Evolutionary conservation across 1,140 invertebrate species (phyloP).

Genomic region (Thaumetopoea pityocampa): DNA sequence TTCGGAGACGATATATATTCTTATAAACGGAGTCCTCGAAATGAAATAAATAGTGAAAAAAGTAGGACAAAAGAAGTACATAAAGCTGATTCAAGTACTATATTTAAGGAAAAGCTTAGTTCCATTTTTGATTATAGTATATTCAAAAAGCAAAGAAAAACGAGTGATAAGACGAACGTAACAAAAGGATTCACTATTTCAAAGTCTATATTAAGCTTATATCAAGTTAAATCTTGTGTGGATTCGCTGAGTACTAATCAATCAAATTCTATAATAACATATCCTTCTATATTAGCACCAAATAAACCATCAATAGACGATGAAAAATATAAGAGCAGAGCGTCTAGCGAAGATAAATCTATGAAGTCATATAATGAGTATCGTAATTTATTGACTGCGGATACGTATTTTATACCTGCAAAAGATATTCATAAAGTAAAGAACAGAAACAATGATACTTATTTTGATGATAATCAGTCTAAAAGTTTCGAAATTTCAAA

Average conservation of each 20-base stretch:
- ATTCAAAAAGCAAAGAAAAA: constrained; percentile 4
- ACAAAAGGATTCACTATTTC: neutral
- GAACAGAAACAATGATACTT: neutral
- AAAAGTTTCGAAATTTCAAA: too few relatives aligned
- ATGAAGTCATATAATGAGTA: constrained; percentile 26
- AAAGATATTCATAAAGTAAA: constrained; percentile 19
- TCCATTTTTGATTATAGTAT: constrained; percentile 1
- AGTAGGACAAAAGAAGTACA: constrained; percentile 15
- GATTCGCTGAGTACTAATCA: constrained; percentile 18
- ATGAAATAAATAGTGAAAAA: constrained; percentile 10
- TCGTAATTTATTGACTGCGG: too few relatives aligned
- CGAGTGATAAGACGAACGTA: constrained; percentile 3
- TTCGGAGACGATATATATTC: constrained; percentile 57
- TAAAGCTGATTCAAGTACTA: neutral
- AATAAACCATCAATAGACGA: constrained; percentile 11
- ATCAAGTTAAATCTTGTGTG: constrained; percentile 8
- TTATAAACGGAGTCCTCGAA: constrained; percentile 26
- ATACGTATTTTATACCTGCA: constrained; percentile 33
- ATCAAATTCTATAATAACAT: constrained; percentile 43
- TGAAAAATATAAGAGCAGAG: constrained; percentile 19
- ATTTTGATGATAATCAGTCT: neutral
- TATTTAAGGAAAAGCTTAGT: neutral
- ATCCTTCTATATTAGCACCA: constrained; percentile 29
- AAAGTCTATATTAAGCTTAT: constrained; percentile 9
- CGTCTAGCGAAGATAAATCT: constrained; percentile 24